Conservation (phyloP, 2,113 vertebrate species). For the Rafetus swinhoei region DNA sequence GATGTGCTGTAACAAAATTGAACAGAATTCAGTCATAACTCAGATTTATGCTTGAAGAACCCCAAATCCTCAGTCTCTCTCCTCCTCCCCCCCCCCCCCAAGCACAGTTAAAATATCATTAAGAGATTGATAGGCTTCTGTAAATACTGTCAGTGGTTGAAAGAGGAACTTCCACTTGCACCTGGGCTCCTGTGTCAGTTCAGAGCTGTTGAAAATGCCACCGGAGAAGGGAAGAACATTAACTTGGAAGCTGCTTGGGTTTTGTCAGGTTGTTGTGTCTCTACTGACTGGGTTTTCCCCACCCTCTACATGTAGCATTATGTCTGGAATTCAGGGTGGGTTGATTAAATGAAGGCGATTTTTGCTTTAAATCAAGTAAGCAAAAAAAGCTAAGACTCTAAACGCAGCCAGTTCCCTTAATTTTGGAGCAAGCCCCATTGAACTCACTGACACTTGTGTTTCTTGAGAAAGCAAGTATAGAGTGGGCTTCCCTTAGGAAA, state of each 20-base stretch:
- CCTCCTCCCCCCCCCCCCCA: too few relatives aligned
- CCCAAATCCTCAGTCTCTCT: not conserved
- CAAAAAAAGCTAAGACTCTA: too few relatives aligned
- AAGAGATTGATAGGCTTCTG: constrained; percentile 4
- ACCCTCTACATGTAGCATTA: fast-evolving
- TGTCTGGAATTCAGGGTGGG: not conserved
- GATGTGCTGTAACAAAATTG: not conserved
- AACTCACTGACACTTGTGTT: too few relatives aligned
- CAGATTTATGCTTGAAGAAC: not conserved
- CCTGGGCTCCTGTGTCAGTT: constrained; percentile 60
- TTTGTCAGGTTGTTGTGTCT: constrained; percentile 52
- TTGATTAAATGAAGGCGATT: too few relatives aligned
- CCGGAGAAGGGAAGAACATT: constrained; percentile 14
- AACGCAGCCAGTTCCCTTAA: too few relatives aligned
- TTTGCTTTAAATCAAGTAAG: too few relatives aligned
- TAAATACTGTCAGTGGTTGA: constrained; percentile 1
- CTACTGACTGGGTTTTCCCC: constrained; percentile 24
- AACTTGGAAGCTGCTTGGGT: constrained; percentile 22
- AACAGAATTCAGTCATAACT: not conserved
- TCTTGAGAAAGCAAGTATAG: too few relatives aligned
- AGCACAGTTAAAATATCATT: not conserved
- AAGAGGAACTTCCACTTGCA: constrained; percentile 46
- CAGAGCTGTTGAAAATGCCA: constrained; percentile 43
- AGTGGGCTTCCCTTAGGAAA: too few relatives aligned
- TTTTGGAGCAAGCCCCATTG: too few relatives aligned